Conservation (phyloP, 1,140 invertebrate species). For the Meloidogyne exigua region DNA sequence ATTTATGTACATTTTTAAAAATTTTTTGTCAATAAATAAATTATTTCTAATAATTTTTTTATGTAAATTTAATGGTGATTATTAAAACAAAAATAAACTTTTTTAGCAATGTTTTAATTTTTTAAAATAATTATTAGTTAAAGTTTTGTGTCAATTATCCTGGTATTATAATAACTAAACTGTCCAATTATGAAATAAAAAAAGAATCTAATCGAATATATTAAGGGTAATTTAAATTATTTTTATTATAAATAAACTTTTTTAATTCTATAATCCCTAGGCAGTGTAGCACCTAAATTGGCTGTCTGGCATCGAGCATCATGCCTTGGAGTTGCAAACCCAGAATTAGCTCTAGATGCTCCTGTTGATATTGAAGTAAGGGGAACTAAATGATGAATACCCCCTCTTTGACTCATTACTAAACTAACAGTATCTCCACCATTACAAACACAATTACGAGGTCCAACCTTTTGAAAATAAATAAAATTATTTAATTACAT, state of each 20-base stretch:
- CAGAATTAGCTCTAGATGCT: conserved; percentile 49
- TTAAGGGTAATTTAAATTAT: neutral
- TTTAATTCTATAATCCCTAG: conserved; percentile 61
- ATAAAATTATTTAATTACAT: neutral
- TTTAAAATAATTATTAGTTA: too few relatives aligned
- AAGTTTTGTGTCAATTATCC: too few relatives aligned
- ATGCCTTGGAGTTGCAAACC: conserved; percentile 48
- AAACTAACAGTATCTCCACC: conserved; percentile 54
- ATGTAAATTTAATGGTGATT: too few relatives aligned
- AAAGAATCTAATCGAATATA: too few relatives aligned
- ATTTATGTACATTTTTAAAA: too few relatives aligned
- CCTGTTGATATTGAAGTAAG: conserved; percentile 48
- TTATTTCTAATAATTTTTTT: too few relatives aligned
- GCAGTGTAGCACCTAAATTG: conserved; percentile 45
- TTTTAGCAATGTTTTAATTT: too few relatives aligned
- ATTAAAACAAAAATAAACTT: too few relatives aligned
- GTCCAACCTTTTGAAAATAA: neutral
- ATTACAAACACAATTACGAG: conserved; percentile 19
- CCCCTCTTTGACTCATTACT: conserved; percentile 44
- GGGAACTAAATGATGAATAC: conserved; percentile 27
- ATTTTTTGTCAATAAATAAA: too few relatives aligned
- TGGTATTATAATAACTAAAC: too few relatives aligned
- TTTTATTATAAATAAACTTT: conserved; percentile 51
- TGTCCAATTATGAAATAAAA: too few relatives aligned
- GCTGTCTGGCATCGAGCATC: conserved; percentile 25